These are phyloP conservation scores for Thaleichthys pacificus DNA, from an alignment of 2,797 vertebrate genomes.

Conservation along the genomic window DNA sequence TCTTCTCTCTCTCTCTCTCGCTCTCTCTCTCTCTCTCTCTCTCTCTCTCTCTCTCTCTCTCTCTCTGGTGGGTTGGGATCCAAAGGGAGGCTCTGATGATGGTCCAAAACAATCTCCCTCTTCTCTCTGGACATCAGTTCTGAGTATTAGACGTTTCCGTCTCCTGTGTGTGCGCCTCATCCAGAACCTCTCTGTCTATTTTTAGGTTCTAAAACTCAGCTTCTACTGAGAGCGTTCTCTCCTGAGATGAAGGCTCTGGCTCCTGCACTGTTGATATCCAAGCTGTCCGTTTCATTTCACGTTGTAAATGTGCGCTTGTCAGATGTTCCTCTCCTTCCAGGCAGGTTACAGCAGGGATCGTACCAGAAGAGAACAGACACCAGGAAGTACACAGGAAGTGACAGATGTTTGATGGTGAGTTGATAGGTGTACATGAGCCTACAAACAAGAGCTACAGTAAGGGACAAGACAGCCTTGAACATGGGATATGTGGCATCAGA, in stretches of 20 bases:
- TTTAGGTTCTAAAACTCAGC: constrained; percentile 45
- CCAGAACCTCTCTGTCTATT: constrained; percentile 50
- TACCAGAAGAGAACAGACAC: too few relatives aligned
- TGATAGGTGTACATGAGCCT: too few relatives aligned
- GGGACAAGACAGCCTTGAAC: too few relatives aligned
- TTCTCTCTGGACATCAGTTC: constrained; percentile 62
- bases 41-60: constrained; percentile 17
- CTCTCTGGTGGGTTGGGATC: constrained; percentile 27
- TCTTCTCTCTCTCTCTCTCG: not conserved
- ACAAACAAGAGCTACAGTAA: too few relatives aligned
- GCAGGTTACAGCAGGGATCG: not conserved
- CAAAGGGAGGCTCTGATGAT: constrained; percentile 60
- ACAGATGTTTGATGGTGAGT: too few relatives aligned
- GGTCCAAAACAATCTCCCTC: constrained; percentile 67
- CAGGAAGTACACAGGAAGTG: too few relatives aligned
- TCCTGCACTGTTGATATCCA: not conserved
- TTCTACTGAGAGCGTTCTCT: not conserved
- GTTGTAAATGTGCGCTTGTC: not conserved
- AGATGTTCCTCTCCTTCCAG: not conserved
- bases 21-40: not conserved
- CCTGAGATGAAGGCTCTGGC: not conserved
- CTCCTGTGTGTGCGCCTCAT: constrained; percentile 48
- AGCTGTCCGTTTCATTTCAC: not conserved
- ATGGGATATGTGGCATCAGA: too few relatives aligned
- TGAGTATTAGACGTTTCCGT: constrained; percentile 69